Base-by-base conservation (phyloP, 2,113 vertebrate genomes). In the Gnathonemus longibarbis region DNA sequence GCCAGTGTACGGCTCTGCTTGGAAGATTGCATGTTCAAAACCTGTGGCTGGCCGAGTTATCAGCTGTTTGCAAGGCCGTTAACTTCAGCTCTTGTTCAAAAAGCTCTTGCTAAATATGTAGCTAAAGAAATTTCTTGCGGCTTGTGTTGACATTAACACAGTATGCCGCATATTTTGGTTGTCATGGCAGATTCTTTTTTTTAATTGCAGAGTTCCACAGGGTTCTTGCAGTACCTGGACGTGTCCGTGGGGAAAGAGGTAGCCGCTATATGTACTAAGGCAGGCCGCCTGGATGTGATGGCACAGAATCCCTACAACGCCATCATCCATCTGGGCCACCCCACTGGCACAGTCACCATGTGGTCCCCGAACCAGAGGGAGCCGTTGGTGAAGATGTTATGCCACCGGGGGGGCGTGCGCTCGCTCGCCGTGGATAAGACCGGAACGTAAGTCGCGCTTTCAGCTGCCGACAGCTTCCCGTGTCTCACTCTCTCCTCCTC, bases 151-250 rank as follows among this genome's bases (percentile, higher is more conserved):
- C 83, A n/a, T 7, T 9, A 84, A 45, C 3, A 5, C 42, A n/a
- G 83, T 21, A 4, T 11, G 3, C 39, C 3, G 9, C 83, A n/a
- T 77, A 39, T 21, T 87, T 45, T 74, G 58, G 17, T 7, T 19
- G 53, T 58, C 31, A 56, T 52, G 17, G 10, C 62, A 80, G 24
- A 13, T 27, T 50, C 58, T 21, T 58, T 15, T 7, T 45, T 15
- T 3, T 13, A 17, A 87, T 62, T 45, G 45, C 91, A 98, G 98
- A 98, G 97, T 58, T 94, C 97, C 39, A 96, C 96, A 0, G 93
- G 97, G 24, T 98, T 98, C 94, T 94, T 98, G 85, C 97, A 98
- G 91, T 98, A 98, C 92, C 92, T 98, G 89, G 97, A 98, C 0
- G 95, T 98, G 90, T 98, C 97, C 0, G 95, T 98, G 50, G 98